These are phyloP conservation scores for Drosophila algonquin DNA, from an alignment of 2,888 invertebrate genomes.

Conservation along the genomic window DNA sequence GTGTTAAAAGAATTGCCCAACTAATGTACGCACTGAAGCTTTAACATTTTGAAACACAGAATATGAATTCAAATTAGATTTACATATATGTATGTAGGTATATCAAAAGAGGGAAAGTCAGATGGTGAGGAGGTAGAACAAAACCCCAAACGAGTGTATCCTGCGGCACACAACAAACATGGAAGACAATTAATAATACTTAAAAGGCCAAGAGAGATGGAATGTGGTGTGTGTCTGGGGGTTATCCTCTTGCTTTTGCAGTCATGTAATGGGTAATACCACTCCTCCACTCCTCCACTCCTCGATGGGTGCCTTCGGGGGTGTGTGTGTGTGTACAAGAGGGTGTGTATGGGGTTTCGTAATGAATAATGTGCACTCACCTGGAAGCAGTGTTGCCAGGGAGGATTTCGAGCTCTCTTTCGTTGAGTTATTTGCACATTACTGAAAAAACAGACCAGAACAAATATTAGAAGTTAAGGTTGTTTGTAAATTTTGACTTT, in stretches of 20 bases:
- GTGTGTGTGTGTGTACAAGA: not conserved
- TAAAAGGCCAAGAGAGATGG: slow-evolving; percentile 58
- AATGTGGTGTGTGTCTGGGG: slow-evolving; percentile 16
- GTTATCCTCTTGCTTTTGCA: not conserved
- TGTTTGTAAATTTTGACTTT: slow-evolving; percentile 34
- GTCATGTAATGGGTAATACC: slow-evolving; percentile 66
- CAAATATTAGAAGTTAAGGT: slow-evolving; percentile 53
- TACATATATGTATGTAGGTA: slow-evolving; percentile 35
- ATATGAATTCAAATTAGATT: slow-evolving; percentile 65
- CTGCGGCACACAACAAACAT: slow-evolving; percentile 64
- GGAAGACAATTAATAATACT: slow-evolving; percentile 80
- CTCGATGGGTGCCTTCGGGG: slow-evolving; percentile 51
- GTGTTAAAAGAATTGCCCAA: not conserved
- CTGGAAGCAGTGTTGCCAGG: slow-evolving; percentile 58
- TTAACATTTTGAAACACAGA: not conserved
- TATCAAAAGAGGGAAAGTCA: slow-evolving; percentile 40
- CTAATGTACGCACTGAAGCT: not conserved
- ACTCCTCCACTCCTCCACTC: slow-evolving; percentile 32
- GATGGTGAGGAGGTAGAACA: not conserved
- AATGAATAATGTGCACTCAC: slow-evolving; percentile 78
- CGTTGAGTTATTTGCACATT: slow-evolving; percentile 65
- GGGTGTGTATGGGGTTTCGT: slow-evolving; percentile 36
- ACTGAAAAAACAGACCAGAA: slow-evolving; percentile 38
- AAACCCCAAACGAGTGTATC: slow-evolving; percentile 37
- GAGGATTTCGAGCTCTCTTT: not conserved